A percentile compares a stretch with the other conserved stretches of the same genome.
phyloP scores from a whole-genome alignment of 2,888 invertebrate genomes.

The Dryococelus australis region DNA sequence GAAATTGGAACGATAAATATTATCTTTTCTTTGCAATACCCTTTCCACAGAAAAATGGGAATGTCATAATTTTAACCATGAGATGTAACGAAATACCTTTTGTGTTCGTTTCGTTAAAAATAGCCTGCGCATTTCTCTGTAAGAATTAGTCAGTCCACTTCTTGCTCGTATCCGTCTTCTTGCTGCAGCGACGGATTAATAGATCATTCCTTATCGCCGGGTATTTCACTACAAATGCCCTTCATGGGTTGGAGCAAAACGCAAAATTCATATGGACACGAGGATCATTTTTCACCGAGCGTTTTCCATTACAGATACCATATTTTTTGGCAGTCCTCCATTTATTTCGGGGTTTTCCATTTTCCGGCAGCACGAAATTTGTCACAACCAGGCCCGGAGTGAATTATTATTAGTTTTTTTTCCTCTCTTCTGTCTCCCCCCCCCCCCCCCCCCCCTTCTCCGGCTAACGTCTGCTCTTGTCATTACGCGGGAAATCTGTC shows the following conservation, averaged over 20 bases:
- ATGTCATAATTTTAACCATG: no score
- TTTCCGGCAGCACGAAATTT: constrained; percentile 8
- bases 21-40: no score
- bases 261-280: neutral
- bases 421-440: no score
- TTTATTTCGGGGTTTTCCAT: constrained; percentile 4
- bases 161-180: neutral
- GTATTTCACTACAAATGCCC: constrained; percentile 7
- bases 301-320: constrained; percentile 9
- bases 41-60: no score
- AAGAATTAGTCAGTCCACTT: neutral
- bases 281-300: neutral
- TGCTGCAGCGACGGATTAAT: no score
- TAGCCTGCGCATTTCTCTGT: neutral
- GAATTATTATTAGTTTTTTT: constrained; percentile 16
- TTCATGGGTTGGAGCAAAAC: neutral
- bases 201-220: neutral
- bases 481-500: constrained; percentile 3
- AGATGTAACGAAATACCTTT: no score
- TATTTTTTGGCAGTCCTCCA: constrained; percentile 10
- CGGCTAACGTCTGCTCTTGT: neutral
- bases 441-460: neutral
- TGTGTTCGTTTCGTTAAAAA: neutral
- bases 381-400: constrained; percentile 5
- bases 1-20: no score